phyloP scores from a whole-genome alignment of 2,797 vertebrate genomes.

The Myotis pilosus region DNA sequence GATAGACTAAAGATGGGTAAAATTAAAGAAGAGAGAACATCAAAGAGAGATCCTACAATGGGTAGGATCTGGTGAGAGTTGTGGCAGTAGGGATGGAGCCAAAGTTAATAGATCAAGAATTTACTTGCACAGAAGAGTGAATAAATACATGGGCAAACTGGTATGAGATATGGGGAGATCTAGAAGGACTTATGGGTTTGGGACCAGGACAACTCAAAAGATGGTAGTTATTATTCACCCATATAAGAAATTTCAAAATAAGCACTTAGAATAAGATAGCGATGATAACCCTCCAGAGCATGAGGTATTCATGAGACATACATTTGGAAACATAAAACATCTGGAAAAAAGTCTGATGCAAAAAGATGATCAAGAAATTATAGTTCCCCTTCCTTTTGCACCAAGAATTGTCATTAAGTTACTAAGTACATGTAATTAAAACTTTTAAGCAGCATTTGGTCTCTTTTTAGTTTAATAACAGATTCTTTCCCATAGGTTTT shows the following conservation, averaged over 20 bases:
- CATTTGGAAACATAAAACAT: slow-evolving; percentile 34
- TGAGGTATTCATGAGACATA: not conserved
- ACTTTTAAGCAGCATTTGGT: not conserved
- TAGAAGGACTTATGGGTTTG: not conserved
- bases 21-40: not conserved
- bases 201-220: not conserved
- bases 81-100: not conserved
- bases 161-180: not conserved
- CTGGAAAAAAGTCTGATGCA: not conserved
- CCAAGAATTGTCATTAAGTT: slow-evolving; percentile 20
- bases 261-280: not conserved
- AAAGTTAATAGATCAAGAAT: not conserved
- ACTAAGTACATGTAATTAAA: not conserved
- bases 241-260: slow-evolving; percentile 24
- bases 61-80: not conserved
- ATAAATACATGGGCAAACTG: not conserved
- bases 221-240: not conserved
- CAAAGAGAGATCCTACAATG: not conserved
- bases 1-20: not conserved
- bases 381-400: not conserved
- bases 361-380: not conserved
- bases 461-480: slow-evolving; percentile 1
- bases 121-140: not conserved
- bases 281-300: not conserved
- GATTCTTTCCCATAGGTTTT: not conserved